Conservation (phyloP, 2,797 vertebrate genomes). For the Gouania willdenowi region DNA sequence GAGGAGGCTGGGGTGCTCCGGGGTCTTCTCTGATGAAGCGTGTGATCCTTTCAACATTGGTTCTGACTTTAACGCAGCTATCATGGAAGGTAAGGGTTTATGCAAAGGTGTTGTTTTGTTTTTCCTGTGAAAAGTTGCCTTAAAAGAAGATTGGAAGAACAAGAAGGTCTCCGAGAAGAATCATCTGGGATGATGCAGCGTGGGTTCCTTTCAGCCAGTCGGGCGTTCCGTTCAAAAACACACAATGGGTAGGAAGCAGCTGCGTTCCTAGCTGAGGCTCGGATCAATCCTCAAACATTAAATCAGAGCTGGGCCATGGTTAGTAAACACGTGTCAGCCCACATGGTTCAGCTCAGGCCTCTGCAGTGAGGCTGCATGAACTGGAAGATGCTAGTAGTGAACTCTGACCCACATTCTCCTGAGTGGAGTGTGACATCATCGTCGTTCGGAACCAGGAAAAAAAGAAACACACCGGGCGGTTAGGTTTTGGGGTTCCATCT, state of each 20-base stretch:
- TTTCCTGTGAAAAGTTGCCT: conserved; percentile 33
- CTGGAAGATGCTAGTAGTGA: conserved; percentile 41
- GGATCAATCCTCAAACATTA: conserved; percentile 69
- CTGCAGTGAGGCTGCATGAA: conserved; percentile 48
- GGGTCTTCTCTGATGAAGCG: conserved; percentile 44
- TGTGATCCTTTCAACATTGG: conserved; percentile 42
- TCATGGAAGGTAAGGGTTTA: conserved; percentile 22
- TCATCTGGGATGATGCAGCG: conserved; percentile 1
- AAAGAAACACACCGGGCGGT: conserved; percentile 24
- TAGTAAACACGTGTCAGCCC: conserved; percentile 47
- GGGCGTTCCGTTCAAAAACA: conserved; percentile 45
- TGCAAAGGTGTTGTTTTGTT: too few species aligned
- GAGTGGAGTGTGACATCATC: conserved; percentile 43
- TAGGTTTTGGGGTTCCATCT: conserved; percentile 28
- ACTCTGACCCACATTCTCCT: conserved; percentile 45
- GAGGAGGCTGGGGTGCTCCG: conserved; percentile 33
- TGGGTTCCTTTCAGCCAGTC: conserved; percentile 51
- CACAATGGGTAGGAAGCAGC: conserved; percentile 35
- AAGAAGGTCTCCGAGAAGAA: conserved; percentile 42
- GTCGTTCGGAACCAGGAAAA: conserved; percentile 42
- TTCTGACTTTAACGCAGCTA: conserved; percentile 37
- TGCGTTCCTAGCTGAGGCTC: conserved; percentile 62
- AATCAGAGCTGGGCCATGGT: conserved; percentile 55
- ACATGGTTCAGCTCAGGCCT: conserved; percentile 53
- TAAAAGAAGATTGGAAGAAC: conserved; percentile 30